phyloP scores from a whole-genome alignment of 92 coral and sea anemone species.

The Hydrozoanthus gracilis region DNA sequence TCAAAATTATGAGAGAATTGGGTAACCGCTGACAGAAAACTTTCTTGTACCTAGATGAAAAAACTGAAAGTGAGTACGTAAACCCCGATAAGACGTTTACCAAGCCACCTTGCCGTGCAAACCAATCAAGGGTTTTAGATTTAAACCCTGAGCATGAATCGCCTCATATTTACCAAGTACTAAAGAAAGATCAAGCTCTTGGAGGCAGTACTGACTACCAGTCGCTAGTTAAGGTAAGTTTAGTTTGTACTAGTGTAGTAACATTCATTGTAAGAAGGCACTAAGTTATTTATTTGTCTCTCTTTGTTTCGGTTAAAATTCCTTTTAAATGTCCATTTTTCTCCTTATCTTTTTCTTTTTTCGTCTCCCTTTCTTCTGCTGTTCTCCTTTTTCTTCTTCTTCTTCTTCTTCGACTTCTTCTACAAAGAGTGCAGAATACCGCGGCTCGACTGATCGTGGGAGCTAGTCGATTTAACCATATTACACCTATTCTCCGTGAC shows the following conservation, averaged over 20 bases:
- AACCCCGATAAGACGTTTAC: conserved; percentile 3
- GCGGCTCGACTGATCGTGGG: too few relatives aligned
- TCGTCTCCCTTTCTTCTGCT: too few relatives aligned
- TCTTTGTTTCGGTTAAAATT: neutral
- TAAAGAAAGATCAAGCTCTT: neutral
- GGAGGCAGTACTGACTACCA: neutral
- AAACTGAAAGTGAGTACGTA: neutral
- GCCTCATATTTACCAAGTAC: neutral
- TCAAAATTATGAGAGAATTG: too few relatives aligned
- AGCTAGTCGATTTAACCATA: too few relatives aligned
- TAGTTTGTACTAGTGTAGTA: neutral
- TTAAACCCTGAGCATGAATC: neutral
- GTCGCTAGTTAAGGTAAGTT: conserved; percentile 8
- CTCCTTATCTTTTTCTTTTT: too few relatives aligned
- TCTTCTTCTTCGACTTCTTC: too few relatives aligned
- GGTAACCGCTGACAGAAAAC: too few relatives aligned
- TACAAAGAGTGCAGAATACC: too few relatives aligned
- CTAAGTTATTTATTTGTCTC: neutral
- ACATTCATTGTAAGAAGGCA: too few relatives aligned
- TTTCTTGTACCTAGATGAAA: neutral
- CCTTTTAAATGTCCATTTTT: neutral
- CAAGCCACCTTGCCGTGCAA: neutral
- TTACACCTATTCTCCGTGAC: too few relatives aligned
- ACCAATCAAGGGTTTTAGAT: neutral
- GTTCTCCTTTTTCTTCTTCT: too few relatives aligned